phyloP scores from a whole-genome alignment of 2,113 vertebrate genomes.

The Indri indri region DNA sequence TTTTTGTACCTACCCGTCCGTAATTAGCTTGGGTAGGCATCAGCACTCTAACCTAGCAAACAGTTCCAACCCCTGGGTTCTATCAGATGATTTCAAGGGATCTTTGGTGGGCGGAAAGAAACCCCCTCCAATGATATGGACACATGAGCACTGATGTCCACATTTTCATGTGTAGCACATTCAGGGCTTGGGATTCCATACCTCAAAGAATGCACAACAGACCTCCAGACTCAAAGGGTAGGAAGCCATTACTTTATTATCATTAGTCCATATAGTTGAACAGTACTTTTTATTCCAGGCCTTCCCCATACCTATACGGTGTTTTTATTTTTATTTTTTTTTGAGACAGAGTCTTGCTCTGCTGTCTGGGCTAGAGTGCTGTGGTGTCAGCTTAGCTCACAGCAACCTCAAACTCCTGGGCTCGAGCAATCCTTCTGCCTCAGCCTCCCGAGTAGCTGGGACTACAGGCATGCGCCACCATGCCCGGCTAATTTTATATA shows the following conservation, averaged over 20 bases:
- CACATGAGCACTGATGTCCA: neutral
- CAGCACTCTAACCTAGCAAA: neutral
- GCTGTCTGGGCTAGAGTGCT: too few relatives aligned
- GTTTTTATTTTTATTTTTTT: too few relatives aligned
- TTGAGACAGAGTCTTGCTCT: too few relatives aligned
- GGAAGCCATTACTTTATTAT: constrained; percentile 9
- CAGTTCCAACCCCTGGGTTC: neutral
- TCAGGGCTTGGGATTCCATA: neutral
- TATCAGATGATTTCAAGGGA: neutral
- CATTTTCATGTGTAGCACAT: neutral
- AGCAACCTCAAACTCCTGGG: too few relatives aligned
- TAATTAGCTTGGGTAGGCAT: neutral
- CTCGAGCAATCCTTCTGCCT: too few relatives aligned
- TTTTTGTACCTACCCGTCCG: neutral
- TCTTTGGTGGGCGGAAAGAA: neutral
- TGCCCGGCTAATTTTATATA: too few relatives aligned
- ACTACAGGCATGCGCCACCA: too few relatives aligned
- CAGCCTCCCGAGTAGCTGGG: too few relatives aligned
- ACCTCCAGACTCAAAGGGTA: neutral
- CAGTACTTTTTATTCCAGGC: neutral
- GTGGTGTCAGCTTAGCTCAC: too few relatives aligned
- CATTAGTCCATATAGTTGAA: neutral
- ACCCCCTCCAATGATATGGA: neutral
- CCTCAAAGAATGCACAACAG: neutral
- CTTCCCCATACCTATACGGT: neutral